Base-by-base conservation (phyloP, 2,888 invertebrate species). In the Tinea trinotella region DNA sequence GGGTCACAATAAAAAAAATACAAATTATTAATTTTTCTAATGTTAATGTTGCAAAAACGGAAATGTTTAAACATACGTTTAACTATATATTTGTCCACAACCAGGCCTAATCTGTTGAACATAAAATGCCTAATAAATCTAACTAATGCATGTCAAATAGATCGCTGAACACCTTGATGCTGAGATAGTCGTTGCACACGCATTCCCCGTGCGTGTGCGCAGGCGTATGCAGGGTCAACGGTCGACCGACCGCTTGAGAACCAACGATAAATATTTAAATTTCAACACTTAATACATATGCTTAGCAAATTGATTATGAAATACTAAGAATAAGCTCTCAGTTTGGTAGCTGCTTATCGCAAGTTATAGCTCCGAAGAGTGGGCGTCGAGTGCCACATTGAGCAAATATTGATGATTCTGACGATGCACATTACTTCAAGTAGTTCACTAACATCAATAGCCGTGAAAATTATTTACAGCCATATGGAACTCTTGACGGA, bases 181-280 rank as follows among this genome's bases (percentile, higher is more conserved):
- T 46, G 19, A 17, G 46, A 46, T 19, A 46, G 46, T 19, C n/a
- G 40, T 15, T 4, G 46, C 18, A 46, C 9, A 17, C 18, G 7
- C 18, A 18, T 17, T 40, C 40, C 17, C 17, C 4, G 13, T 40
- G 17, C 13, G 40, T 17, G 40, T 17, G 52, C 36, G 15, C 20
- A 18, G 66, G 66, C 71, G 67, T 65, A 68, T 69, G 67, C 70
- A 78, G 79, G 81, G 84, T 85, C 84, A 85, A 85, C 74, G 84
- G 79, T 83, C 84, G 81, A 63, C 64, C 66, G 65, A 73, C 65
- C 75, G 76, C 75, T 70, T 84, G 84, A 76, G 84, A 83, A 83
- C 79, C 68, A 82, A 74, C 76, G 75, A 83, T 85, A 83, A 82
- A 84, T 82, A 82, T 83, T 85, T 82, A 76, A 80, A 81, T 82